Base-by-base conservation (phyloP, 2,113 vertebrate genomes). In the Ellobius talpinus region DNA sequence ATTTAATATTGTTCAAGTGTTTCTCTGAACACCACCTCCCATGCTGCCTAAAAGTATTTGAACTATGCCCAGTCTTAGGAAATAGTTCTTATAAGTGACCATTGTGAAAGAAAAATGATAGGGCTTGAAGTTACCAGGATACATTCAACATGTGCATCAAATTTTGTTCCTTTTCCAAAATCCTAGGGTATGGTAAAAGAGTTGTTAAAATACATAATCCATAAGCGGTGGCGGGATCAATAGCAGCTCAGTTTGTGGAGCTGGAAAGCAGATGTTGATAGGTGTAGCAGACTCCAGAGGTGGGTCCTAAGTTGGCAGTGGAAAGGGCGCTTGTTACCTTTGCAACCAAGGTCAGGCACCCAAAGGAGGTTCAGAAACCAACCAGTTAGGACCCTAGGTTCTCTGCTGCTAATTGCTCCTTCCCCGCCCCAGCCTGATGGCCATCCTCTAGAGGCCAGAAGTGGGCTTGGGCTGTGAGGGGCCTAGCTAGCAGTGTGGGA, bases 111-210 rank as follows among this genome's bases (percentile, higher is more conserved):
- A 89, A 90, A 89, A 92, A 79, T 24, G 14, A 76, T 90, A 95
- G 50, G 85, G 45, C 55, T 91, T 93, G 70, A 89, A 97, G 87
- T 92, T 91, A 65, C 45, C 16, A 29, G 89, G 91, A 36, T 47
- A 90, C 45, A 89, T 91, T 70, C 68, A 94, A 94, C 66, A 96
- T 70, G 87, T 21, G 9, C 50, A 87, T 94, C 73, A 79, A 52
- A 68, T 95, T 82, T 93, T 97, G 68, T 97, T 94, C 45, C 36
- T 96, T 94, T 79, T 65, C 55, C 55, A 65, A 84, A 94, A 91
- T 87, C 76, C 29, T 97, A n/a, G 77, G 94, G 36, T 94, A 26
- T 1, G 63, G 47, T 55, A 65, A 94, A 87, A 89, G 13, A 14
- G 76, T 55, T 89, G 74, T 94, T 87, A 87, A 95, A 89, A 97